phyloP scores from a whole-genome alignment of 2,113 vertebrate species.

The Galeopterus variegatus region DNA sequence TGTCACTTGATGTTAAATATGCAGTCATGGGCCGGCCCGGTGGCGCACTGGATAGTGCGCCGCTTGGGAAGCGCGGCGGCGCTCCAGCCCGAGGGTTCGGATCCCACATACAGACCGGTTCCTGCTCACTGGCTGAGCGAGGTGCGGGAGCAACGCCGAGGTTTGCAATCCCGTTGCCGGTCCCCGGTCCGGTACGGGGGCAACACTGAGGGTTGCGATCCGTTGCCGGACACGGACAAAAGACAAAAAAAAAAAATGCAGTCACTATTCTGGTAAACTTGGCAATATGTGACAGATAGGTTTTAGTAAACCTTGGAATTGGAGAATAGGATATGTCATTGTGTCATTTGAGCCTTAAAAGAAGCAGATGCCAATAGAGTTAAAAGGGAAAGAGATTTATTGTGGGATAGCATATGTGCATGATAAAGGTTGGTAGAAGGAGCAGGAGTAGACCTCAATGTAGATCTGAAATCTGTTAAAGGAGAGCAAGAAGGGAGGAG shows the following conservation, averaged over 20 bases:
- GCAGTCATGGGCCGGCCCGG: too few relatives aligned
- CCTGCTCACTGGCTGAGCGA: too few relatives aligned
- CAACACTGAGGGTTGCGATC: too few relatives aligned
- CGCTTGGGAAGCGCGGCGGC: too few relatives aligned
- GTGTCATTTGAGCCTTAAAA: not conserved
- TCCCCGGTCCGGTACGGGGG: too few relatives aligned
- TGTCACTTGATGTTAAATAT: constrained; percentile 53
- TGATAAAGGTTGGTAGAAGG: not conserved
- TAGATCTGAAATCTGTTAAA: not conserved
- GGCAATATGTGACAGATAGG: not conserved
- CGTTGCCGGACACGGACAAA: too few relatives aligned
- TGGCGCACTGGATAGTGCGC: too few relatives aligned
- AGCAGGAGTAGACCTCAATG: not conserved
- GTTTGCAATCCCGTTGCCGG: too few relatives aligned
- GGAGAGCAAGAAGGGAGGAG: not conserved
- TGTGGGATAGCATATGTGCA: not conserved
- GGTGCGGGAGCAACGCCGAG: too few relatives aligned
- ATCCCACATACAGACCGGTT: too few relatives aligned
- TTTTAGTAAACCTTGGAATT: constrained; percentile 40
- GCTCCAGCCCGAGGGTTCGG: too few relatives aligned
- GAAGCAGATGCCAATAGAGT: not conserved
- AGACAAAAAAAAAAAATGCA: too few relatives aligned
- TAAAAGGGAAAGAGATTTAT: not conserved
- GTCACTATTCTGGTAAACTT: constrained; percentile 40
- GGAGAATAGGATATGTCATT: not conserved